A percentile compares a stretch with the other conserved stretches of the same genome.
Conservation (phyloP, 2,113 vertebrate species). For the Aegithalos caudatus region DNA sequence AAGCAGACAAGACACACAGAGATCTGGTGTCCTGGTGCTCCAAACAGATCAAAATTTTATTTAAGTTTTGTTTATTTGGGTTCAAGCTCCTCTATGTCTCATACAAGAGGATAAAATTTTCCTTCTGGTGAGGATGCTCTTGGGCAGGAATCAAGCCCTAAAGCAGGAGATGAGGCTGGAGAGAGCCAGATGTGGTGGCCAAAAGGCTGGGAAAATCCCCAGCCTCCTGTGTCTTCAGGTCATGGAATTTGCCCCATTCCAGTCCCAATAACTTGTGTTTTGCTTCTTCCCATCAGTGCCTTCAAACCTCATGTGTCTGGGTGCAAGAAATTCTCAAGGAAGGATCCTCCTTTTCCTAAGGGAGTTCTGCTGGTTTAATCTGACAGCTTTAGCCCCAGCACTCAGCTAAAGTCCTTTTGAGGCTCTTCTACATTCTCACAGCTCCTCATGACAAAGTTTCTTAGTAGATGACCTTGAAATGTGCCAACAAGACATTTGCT, state of each 20-base stretch:
- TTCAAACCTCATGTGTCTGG: neutral
- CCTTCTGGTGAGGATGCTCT: neutral
- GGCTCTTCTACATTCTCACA: neutral
- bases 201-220: neutral
- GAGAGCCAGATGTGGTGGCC: neutral
- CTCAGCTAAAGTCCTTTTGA: neutral
- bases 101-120: neutral
- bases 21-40: neutral
- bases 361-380: neutral
- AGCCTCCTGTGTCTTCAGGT: neutral
- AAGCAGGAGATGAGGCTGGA: neutral
- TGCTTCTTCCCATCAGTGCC: neutral
- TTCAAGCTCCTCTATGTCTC: neutral
- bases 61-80: neutral
- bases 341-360: neutral
- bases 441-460: neutral
- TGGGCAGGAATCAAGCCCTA: neutral
- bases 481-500: accelerated
- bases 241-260: neutral
- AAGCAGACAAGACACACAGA: neutral
- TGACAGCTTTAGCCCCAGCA: neutral
- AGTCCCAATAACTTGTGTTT: neutral
- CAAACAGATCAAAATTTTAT: neutral
- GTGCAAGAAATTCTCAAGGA: neutral
- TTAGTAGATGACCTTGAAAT: neutral